Conservation (phyloP, 2,888 invertebrate genomes). For the Cephus rjabovi region DNA sequence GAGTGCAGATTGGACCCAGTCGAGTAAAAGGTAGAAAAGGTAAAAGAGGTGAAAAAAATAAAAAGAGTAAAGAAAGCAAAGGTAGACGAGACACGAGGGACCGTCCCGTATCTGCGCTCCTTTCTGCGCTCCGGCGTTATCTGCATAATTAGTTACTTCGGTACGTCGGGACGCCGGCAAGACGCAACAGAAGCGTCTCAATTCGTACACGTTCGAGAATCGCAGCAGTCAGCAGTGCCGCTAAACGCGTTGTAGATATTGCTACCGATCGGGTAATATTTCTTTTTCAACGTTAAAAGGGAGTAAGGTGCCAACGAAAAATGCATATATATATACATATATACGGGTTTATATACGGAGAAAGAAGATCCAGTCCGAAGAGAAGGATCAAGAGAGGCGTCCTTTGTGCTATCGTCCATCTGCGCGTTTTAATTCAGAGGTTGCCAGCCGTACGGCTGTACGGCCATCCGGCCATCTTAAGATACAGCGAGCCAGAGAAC, state of each 20-base stretch:
- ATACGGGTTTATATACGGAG: background rate
- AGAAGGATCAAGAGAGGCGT: slow-evolving; percentile 13
- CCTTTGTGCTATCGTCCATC: slow-evolving; percentile 39
- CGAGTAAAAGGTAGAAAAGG: slow-evolving; percentile 5
- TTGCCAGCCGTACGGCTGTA: slow-evolving; percentile 11
- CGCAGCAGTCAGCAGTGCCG: slow-evolving; percentile 6
- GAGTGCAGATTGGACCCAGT: background rate
- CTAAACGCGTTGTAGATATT: slow-evolving; percentile 32
- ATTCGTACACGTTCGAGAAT: slow-evolving; percentile 36
- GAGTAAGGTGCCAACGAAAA: background rate
- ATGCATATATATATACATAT: background rate
- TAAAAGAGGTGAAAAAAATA: background rate
- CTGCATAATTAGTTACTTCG: slow-evolving; percentile 57
- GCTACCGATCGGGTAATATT: slow-evolving; percentile 35
- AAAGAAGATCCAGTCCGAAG: slow-evolving; percentile 6
- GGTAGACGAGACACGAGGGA: slow-evolving; percentile 32
- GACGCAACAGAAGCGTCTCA: slow-evolving; percentile 44
- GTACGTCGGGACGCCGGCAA: slow-evolving; percentile 36
- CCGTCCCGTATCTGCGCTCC: slow-evolving; percentile 42
- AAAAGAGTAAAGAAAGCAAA: slow-evolving; percentile 17
- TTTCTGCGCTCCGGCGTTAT: slow-evolving; percentile 48
- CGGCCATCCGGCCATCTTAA: background rate
- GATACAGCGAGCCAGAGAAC: background rate
- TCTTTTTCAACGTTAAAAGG: slow-evolving; percentile 24
- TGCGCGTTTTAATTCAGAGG: slow-evolving; percentile 39